Conservation (phyloP, 2,113 vertebrate species). For the Turnix velox region DNA sequence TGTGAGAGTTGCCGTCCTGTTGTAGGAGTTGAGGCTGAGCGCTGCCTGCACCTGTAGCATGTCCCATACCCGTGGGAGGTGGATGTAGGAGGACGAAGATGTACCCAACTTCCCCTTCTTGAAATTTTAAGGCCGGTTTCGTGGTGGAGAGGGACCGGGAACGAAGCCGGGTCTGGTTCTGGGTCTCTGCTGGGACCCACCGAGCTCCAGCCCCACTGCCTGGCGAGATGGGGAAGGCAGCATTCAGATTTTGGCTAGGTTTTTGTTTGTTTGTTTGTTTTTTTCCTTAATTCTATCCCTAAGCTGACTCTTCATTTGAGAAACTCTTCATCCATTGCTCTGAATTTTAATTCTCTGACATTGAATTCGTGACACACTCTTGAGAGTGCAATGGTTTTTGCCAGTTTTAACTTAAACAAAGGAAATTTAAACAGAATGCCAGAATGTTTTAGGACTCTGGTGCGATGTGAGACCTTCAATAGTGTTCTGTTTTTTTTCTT, state of each 20-base stretch:
- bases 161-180: background rate
- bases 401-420: background rate
- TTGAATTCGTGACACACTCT: constrained; percentile 5
- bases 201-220: background rate
- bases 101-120: background rate
- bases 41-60: background rate
- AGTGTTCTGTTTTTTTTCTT: background rate
- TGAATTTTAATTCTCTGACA: background rate
- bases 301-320: background rate
- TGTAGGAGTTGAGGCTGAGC: background rate
- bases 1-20: background rate
- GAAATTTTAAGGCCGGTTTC: fast-evolving
- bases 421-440: background rate
- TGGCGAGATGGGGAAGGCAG: background rate
- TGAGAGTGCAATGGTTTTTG: constrained; percentile 28
- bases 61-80: background rate
- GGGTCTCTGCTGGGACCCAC: background rate
- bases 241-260: background rate
- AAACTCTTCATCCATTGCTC: background rate
- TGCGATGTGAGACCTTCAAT: constrained; percentile 14
- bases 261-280: background rate
- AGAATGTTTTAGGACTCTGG: background rate
- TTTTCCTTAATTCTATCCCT: background rate
- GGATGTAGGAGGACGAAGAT: background rate
- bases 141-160: background rate